Percentiles rank a stretch among this genome's conserved stretches.
Conservation (phyloP, 2,113 vertebrate genomes). For the Apteryx mantelli region DNA sequence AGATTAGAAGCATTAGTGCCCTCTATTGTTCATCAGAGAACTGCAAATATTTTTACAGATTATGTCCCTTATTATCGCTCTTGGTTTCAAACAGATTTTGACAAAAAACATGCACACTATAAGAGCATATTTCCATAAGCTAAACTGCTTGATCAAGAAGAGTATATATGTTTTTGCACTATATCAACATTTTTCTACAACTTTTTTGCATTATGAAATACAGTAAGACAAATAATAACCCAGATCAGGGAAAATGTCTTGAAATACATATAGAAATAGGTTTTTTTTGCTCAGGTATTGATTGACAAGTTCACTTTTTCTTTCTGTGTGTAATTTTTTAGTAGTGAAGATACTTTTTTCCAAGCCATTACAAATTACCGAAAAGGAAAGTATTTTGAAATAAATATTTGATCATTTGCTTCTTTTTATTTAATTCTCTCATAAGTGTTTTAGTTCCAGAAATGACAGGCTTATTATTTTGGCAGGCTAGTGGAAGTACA, state of each 20-base stretch:
- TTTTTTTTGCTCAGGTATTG: background rate
- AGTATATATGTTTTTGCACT: background rate
- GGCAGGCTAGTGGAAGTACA: background rate
- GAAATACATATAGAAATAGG: background rate
- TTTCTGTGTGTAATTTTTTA: background rate
- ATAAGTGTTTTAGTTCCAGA: background rate
- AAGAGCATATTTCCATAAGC: background rate
- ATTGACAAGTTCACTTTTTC: background rate
- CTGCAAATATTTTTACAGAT: slow-evolving; percentile 72
- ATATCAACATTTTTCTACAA: background rate
- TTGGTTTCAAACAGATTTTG: slow-evolving; percentile 35
- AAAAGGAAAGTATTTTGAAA: background rate
- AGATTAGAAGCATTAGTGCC: slow-evolving; percentile 87
- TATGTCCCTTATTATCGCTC: background rate
- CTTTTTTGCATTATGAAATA: background rate
- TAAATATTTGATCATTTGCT: background rate
- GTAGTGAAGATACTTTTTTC: background rate
- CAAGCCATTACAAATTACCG: background rate
- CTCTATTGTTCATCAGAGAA: slow-evolving; percentile 86
- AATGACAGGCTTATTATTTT: background rate
- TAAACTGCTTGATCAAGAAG: background rate
- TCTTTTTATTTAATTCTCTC: background rate
- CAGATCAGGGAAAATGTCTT: background rate
- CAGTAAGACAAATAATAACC: background rate
- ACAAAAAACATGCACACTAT: background rate